Evolutionary conservation across 2,113 vertebrate genomes (phyloP).

Genomic region (Melanerpes aurifrons): DNA sequence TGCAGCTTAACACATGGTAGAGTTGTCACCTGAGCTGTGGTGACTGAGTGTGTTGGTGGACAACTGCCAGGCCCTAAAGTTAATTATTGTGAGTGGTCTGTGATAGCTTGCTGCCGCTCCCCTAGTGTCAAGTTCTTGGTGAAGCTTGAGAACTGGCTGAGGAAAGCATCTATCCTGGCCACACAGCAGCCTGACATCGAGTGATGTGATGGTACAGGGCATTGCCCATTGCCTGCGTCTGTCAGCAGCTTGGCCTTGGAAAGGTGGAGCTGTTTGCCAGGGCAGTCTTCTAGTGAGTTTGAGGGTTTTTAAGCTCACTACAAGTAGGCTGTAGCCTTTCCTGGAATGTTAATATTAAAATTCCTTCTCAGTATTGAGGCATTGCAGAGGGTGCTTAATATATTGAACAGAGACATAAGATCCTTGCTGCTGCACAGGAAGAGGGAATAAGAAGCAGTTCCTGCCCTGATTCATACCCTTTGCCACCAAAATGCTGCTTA

Average conservation of each 20-base stretch:
- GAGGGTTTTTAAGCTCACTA: background rate
- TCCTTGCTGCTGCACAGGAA: background rate
- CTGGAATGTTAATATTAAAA: background rate
- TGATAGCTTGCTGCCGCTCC: background rate
- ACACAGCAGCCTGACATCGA: rapidly evolving
- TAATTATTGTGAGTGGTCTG: background rate
- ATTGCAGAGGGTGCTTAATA: background rate
- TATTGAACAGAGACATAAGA: background rate
- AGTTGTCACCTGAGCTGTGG: background rate
- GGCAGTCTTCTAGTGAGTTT: background rate
- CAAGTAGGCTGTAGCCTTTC: background rate
- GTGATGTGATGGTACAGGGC: rapidly evolving
- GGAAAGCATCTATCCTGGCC: background rate
- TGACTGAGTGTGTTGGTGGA: background rate
- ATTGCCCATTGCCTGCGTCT: background rate
- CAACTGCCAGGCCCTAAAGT: background rate
- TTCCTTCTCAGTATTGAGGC: background rate
- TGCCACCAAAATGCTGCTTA: background rate
- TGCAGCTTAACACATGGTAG: background rate
- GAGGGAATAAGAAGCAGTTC: background rate
- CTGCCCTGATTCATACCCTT: background rate
- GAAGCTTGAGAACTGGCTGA: background rate
- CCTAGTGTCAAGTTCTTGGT: background rate
- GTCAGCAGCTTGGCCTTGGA: background rate
- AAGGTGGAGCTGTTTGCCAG: background rate